These are phyloP conservation scores for Luehdorfia chinensis DNA, from an alignment of 1,140 invertebrate species.

Conservation along the genomic window DNA sequence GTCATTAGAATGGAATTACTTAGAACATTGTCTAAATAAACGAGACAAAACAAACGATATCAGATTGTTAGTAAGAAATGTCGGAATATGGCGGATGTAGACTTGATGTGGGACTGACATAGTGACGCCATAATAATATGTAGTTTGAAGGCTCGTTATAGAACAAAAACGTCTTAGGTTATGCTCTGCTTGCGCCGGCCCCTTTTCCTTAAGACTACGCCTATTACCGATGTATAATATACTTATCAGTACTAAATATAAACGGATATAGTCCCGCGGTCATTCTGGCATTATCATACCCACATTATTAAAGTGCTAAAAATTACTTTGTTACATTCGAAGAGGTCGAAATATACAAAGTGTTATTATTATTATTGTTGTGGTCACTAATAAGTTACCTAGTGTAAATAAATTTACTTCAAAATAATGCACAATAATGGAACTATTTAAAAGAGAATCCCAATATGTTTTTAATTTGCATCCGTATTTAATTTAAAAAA, in stretches of 20 bases:
- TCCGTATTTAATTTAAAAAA: too few relatives aligned
- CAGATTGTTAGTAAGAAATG: slow-evolving; percentile 49
- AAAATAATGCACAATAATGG: neutral
- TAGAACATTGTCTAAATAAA: slow-evolving; percentile 38
- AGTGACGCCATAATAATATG: slow-evolving; percentile 65
- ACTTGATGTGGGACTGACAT: slow-evolving; percentile 65
- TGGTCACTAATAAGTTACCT: neutral
- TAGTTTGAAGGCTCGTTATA: slow-evolving; percentile 62
- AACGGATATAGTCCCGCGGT: slow-evolving; percentile 21
- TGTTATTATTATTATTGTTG: neutral
- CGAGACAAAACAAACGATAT: slow-evolving; percentile 51
- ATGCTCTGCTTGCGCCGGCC: slow-evolving; percentile 54
- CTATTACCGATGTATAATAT: slow-evolving; percentile 38
- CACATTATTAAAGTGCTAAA: neutral
- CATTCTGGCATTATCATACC: slow-evolving; percentile 12
- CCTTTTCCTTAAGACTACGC: slow-evolving; percentile 42
- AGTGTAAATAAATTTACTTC: neutral
- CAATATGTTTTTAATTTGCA: too few relatives aligned
- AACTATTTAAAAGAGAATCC: too few relatives aligned
- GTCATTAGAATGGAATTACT: slow-evolving; percentile 19
- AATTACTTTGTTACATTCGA: neutral
- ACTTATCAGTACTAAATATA: slow-evolving; percentile 13
- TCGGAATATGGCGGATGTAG: slow-evolving; percentile 61
- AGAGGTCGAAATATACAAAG: neutral
- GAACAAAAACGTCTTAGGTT: slow-evolving; percentile 63